phyloP scores from a whole-genome alignment of 2,888 invertebrate genomes.

The Nemotelus pantherinus region DNA sequence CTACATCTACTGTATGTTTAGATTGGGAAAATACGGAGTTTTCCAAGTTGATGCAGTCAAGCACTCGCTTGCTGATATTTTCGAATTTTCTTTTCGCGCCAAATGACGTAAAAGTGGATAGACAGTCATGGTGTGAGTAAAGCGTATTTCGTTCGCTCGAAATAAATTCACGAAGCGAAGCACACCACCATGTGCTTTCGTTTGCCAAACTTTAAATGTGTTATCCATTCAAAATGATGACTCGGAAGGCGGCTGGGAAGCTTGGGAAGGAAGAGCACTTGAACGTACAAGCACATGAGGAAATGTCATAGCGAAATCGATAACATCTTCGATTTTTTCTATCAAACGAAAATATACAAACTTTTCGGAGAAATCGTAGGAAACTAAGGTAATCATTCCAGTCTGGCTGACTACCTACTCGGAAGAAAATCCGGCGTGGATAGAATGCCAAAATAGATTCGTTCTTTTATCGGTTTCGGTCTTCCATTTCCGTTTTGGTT shows the following conservation, averaged over 20 bases:
- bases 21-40: no score
- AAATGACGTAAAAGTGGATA: background rate
- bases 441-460: conserved; percentile 11
- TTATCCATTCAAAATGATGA: conserved; percentile 5
- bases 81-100: background rate
- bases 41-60: no score
- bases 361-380: background rate
- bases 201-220: conserved; percentile 8
- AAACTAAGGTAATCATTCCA: background rate
- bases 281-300: conserved; percentile 7
- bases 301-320: conserved; percentile 19
- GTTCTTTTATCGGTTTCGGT: conserved; percentile 18
- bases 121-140: no score
- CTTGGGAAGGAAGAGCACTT: background rate
- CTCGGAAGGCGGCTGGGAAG: background rate
- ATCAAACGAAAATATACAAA: background rate
- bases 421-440: background rate
- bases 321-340: conserved; percentile 17
- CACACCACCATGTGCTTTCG: conserved; percentile 9
- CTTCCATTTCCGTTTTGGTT: conserved; percentile 20
- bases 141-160: background rate
- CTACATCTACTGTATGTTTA: no score
- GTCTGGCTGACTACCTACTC: no score
- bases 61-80: background rate
- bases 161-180: background rate